Base-by-base conservation (phyloP, 1,140 invertebrate genomes). In the Drosophila lini region DNA sequence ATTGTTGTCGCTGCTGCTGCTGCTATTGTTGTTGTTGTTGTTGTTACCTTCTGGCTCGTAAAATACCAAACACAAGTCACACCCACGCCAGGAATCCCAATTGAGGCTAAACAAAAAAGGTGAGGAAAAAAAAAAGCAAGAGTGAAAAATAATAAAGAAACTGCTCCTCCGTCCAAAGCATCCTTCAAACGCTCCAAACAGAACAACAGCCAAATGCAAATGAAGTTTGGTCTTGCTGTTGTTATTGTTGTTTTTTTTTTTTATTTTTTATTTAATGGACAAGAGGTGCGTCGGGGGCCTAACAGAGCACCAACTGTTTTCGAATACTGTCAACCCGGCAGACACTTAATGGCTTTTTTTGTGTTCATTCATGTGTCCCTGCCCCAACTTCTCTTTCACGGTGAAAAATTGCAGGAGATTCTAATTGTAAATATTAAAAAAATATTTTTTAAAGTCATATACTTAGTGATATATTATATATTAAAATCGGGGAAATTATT, bases 331-430 rank as follows among this genome's bases (percentile, higher is more conserved):
- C 83, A 86, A 86, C 84, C 68, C 58, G 47, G 71, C 84, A 88
- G 83, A 88, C 83, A 88, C 84, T 83, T 88, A 88, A 88, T 88
- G 80, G 80, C 64, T 78, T 88, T 88, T 81, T 71, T 48, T 58
- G 25, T 70, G 65, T 50, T 71, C 67, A 71, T 71, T 71, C 65
- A 50, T 71, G 65, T 59, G 68, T 53, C 62, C 65, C 65, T 69
- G 62, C 19, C 32, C 9, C 32, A 69, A 69, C 65, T 62, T 67
- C 22, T 34, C 11, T 4, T 53, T 8, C 34, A 38, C 65, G 19
- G n/a, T 13, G 15, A 67, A 16, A 67, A 45, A 36, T 31, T 15
- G 25, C 5, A 8, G 4, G 5, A 1, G 2, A 16, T 19, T 42
- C n/a, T 11, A 28, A 32, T 16, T 15, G 9, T 32, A 7, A 19